A percentile compares a stretch with the other conserved stretches of the same genome.
These are phyloP conservation scores for Phylloscopus whistleri DNA, from an alignment of 2,113 vertebrate genomes.

Conservation along the genomic window DNA sequence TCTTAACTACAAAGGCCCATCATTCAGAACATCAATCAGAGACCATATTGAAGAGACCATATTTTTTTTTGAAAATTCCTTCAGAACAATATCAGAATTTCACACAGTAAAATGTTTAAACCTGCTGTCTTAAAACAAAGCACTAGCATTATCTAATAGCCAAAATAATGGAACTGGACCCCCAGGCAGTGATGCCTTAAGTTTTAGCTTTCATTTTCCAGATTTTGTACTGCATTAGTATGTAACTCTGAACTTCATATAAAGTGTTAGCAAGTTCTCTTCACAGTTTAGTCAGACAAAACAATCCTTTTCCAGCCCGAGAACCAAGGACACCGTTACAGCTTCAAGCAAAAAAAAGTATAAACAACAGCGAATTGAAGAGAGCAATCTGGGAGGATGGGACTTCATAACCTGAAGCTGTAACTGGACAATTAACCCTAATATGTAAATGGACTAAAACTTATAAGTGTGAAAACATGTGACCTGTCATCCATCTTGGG, in stretches of 20 bases:
- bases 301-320: background rate
- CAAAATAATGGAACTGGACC: background rate
- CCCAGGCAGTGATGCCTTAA: background rate
- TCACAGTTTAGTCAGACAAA: background rate
- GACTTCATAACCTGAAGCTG: background rate
- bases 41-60: background rate
- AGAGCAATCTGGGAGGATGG: background rate
- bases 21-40: background rate
- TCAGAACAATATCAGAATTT: background rate
- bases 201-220: background rate
- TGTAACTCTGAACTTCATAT: background rate
- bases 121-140: background rate
- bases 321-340: background rate
- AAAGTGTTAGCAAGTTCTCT: background rate
- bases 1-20: background rate
- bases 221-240: background rate
- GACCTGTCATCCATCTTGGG: background rate
- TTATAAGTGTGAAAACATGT: background rate
- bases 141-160: background rate
- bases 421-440: background rate
- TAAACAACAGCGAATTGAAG: background rate
- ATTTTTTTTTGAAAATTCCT: background rate
- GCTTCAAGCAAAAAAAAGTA: background rate
- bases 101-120: background rate
- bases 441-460: background rate